Evolutionary conservation across 2,888 invertebrate species (phyloP), one percentile per base, ranked within the genome.

Genomic region (Amiota mariae): DNA sequence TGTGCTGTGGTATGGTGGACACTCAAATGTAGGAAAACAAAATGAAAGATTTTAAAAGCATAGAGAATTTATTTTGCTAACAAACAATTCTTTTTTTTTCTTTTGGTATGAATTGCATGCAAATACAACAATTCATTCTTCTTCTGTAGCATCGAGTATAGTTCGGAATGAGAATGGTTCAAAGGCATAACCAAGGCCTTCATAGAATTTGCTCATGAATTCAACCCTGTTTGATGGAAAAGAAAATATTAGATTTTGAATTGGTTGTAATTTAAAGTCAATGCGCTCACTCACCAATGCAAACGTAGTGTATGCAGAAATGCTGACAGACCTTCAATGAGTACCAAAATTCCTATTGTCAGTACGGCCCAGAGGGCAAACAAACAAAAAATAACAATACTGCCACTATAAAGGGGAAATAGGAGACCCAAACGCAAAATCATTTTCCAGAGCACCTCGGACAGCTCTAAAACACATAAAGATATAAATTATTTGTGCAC

Each of bases 261-360:
- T 6, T 36, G 1, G 1, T 18, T 8, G 8, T n/a, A 54, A 20
- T 11, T 10, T 8, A 2, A 10, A 54, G 1, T 11, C 8, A 36
- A 56, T 8, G 20, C 8, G 48, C 1, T 6, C 18, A 78, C 78
- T 89, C 89, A 97, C 98, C 98, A 98, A 91, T 98, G 98, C 87
- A 98, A 93, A 92, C 99, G 97, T 82, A 99, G 93, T 0, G 99
- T 98, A 90, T 99, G 99, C 81, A 99, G 92, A 92, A 99, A 99
- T 59, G 99, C 99, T 12, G 98, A 99, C 13, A 99, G 92, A 6
- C 99, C 99, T 91, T 99, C 99, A 97, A 99, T 99, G 87, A 99
- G 93, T 78, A 99, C 96, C 76, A 99, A 93, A 89, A 99, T 98
- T 84, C 96, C 95, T 63, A 99, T 92, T 0, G 99, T 99, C 79